Conservation (phyloP, 2,797 vertebrate species). For the Sebastes itinus region DNA sequence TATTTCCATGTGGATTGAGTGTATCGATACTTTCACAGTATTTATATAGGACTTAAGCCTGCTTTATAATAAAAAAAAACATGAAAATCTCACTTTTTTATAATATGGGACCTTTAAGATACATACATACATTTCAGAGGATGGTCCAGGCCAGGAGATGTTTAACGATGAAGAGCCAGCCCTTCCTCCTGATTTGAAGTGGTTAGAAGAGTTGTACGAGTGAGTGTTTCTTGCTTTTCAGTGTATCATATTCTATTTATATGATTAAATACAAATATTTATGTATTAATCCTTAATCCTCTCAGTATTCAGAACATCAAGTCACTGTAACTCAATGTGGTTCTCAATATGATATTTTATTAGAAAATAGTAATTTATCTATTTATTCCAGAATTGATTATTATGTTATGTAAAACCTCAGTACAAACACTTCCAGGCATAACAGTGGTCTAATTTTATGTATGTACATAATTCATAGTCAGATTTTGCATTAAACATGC, state of each 20-base stretch:
- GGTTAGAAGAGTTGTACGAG: slow-evolving; percentile 60
- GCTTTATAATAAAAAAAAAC: neutral
- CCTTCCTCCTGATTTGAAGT: slow-evolving; percentile 58
- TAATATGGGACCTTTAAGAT: neutral
- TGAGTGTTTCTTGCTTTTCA: slow-evolving; percentile 46
- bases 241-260: neutral
- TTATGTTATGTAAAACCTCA: neutral
- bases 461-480: neutral
- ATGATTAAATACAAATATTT: neutral
- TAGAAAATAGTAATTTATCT: neutral
- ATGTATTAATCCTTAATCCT: neutral
- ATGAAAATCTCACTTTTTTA: too few species aligned
- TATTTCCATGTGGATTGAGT: too few species aligned
- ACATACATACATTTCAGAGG: slow-evolving; percentile 45
- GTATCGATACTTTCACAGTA: too few species aligned
- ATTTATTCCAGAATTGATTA: neutral
- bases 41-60: too few species aligned
- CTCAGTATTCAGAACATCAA: neutral
- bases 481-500: slow-evolving; percentile 13
- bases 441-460: neutral
- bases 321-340: neutral
- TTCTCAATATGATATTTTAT: neutral
- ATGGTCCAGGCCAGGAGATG: slow-evolving; percentile 28
- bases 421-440: neutral
- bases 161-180: slow-evolving; percentile 53